These are phyloP conservation scores for Butorides virescens DNA, from an alignment of 2,113 vertebrate species.

Conservation along the genomic window DNA sequence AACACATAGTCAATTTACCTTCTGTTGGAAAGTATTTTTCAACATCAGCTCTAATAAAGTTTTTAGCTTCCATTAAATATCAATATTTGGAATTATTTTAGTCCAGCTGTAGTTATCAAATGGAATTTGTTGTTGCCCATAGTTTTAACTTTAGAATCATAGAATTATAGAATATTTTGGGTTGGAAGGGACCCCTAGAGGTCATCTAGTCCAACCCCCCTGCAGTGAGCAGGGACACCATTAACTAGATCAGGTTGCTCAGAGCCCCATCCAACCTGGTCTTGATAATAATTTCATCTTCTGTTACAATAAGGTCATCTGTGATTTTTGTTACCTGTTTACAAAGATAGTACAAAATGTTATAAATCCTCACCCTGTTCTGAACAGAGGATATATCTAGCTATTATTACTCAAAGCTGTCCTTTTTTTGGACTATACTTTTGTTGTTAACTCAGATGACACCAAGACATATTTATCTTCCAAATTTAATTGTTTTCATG, in stretches of 20 bases:
- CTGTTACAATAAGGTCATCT: background rate
- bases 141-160: background rate
- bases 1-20: background rate
- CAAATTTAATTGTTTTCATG: slow-evolving; percentile 3
- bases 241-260: too few relatives aligned
- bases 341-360: background rate
- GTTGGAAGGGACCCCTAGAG: too few relatives aligned
- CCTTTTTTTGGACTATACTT: background rate
- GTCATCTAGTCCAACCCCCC: too few relatives aligned
- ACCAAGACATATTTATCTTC: background rate
- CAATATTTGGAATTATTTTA: background rate
- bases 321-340: background rate
- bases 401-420: background rate
- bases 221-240: too few relatives aligned
- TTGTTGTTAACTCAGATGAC: background rate
- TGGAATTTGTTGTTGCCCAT: background rate
- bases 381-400: background rate
- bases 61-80: background rate
- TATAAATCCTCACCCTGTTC: background rate
- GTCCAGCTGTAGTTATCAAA: background rate
- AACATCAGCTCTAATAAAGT: background rate
- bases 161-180: too few relatives aligned
- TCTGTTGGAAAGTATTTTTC: background rate
- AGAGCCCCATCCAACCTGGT: too few relatives aligned
- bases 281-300: background rate